Evolutionary conservation across 2,797 vertebrate genomes (phyloP).

Genomic region (Phrynocephalus forsythii): DNA sequence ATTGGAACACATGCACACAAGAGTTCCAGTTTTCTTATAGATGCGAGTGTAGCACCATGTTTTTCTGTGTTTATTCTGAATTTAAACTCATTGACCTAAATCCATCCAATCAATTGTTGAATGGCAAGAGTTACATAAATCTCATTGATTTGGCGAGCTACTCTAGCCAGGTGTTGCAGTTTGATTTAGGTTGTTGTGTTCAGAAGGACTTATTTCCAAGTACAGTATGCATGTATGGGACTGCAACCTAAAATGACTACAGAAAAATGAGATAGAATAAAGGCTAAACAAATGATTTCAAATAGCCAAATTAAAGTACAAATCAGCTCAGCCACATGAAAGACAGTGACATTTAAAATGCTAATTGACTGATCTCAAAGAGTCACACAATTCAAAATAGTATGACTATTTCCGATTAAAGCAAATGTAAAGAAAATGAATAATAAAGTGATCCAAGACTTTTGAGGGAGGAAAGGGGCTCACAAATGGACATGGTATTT

Average conservation of each 20-base stretch:
- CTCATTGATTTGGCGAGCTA: too few species aligned
- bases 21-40: not conserved
- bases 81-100: too few species aligned
- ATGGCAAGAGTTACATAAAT: too few species aligned
- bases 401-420: not conserved
- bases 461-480: not conserved
- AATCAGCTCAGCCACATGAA: not conserved
- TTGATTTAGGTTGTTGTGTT: not conserved
- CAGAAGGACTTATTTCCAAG: not conserved
- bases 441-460: not conserved
- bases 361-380: not conserved
- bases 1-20: not conserved
- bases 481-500: not conserved
- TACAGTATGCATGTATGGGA: not conserved
- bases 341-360: not conserved
- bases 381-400: not conserved
- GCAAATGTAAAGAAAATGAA: not conserved
- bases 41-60: too few species aligned
- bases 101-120: too few species aligned
- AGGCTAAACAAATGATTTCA: not conserved
- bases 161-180: too few species aligned
- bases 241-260: not conserved
- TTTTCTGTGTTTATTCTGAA: too few species aligned
- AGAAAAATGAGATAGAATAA: not conserved
- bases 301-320: not conserved